Evolutionary conservation across 2,797 vertebrate species (phyloP), one percentile per base, ranked within the genome.

Genomic region (Nyctibius grandis): DNA sequence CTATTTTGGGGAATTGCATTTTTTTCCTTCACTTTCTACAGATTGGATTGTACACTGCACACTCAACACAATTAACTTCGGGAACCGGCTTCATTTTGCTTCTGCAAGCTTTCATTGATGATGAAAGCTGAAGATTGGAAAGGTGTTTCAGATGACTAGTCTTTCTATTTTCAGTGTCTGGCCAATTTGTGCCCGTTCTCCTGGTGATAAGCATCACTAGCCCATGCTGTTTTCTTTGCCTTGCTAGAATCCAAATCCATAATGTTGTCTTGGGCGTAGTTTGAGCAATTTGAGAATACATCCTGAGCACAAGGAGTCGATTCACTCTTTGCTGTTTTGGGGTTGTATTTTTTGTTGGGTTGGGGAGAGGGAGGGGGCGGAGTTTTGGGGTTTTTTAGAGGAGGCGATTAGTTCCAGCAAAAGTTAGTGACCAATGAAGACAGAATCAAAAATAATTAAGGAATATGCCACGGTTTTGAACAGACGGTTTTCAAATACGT

Each of bases 311-410:
- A 91, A 38, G 28, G 3, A 38, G 6, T 45, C 4, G 80, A 31
- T 50, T 69, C 8, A 40, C 8, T 42, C 11, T 54, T 60, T 48
- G 9, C 16, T 44, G 16, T 11, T 48, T 80, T 85, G 6, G 4
- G 4, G 1, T 28, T 23, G 3, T 15, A 6, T 1, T 12, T 31
- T 60, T 6, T 3, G 2, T 12, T 14, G 25, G 7, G 11, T 33
- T 69, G 63, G 44, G 6, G 33, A 13, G 2, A 9, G n/a, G n/a
- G n/a, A n/a, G n/a, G n/a, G 6, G 7, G 3, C 1, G 1, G 19
- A 11, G 15, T 15, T 68, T 48, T 18, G 19, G 11, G 0, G 0
- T 3, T 70, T 68, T 53, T 40, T 40, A 47, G 22, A 53, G 26
- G 4, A 44, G 4, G 2, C 1, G 11, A 42, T 78, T 48, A 65